Evolutionary conservation across 1,140 invertebrate species (phyloP).

Genomic region (Globodera rostochiensis): DNA sequence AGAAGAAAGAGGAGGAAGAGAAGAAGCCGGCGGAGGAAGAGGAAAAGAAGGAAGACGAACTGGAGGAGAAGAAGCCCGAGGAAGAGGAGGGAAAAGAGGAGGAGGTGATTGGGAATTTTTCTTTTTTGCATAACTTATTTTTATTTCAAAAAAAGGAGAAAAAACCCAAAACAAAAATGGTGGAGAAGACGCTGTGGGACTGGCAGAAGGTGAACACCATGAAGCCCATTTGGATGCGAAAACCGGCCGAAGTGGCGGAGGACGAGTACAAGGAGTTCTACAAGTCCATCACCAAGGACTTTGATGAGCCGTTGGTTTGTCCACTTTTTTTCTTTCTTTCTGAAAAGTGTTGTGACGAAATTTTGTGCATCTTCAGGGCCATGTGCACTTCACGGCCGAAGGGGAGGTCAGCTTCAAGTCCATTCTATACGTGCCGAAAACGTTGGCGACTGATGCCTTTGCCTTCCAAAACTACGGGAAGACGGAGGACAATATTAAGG

Average conservation of each 20-base stretch:
- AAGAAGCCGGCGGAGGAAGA: constrained; percentile 98
- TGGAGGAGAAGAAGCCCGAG: constrained; percentile 60
- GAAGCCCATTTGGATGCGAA: constrained; percentile 95
- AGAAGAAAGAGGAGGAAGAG: constrained; percentile 66
- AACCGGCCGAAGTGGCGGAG: constrained; percentile 81
- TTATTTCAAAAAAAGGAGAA: constrained; percentile 64
- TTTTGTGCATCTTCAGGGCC: constrained; percentile 55
- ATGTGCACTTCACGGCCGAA: constrained; percentile 95
- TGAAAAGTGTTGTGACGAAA: too few relatives aligned
- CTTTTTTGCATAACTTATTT: too few relatives aligned
- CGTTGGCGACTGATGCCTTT: constrained; percentile 84
- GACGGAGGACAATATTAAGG: constrained; percentile 89
- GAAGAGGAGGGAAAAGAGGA: constrained; percentile 70
- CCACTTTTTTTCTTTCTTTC: neutral
- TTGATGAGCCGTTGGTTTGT: constrained; percentile 76
- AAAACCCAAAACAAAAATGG: constrained; percentile 84
- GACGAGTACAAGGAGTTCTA: constrained; percentile 92
- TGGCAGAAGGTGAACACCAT: constrained; percentile 91
- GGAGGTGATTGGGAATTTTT: too few relatives aligned
- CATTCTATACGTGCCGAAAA: constrained; percentile 85
- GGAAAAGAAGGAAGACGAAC: constrained; percentile 72
- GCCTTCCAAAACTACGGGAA: constrained; percentile 93
- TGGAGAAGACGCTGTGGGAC: constrained; percentile 95
- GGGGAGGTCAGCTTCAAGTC: constrained; percentile 98
- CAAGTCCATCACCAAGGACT: constrained; percentile 87